phyloP scores from a whole-genome alignment of 1,140 invertebrate species.

The Lordiphosa mommai region DNA sequence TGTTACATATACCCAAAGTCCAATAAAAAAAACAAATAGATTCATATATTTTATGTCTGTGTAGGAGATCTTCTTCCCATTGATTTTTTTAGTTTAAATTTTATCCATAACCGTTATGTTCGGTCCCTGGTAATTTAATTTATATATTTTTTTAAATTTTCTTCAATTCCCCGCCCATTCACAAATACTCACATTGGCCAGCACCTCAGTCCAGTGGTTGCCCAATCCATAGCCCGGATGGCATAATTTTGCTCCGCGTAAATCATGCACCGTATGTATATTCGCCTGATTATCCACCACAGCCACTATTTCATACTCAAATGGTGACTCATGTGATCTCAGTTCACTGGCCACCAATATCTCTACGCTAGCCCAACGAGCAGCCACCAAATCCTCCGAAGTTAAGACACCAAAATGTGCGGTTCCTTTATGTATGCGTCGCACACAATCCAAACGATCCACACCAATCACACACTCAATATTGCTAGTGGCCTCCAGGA shows the following conservation, averaged over 20 bases:
- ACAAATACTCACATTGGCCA: conserved; percentile 82
- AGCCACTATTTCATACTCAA: conserved; percentile 86
- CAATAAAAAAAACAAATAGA: too few species aligned
- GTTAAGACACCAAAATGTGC: conserved; percentile 91
- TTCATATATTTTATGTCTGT: too few species aligned
- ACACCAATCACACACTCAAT: conserved; percentile 85
- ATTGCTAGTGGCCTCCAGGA: conserved; percentile 81
- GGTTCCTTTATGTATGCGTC: conserved; percentile 85
- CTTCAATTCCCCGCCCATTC: too few species aligned
- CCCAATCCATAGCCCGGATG: conserved; percentile 86
- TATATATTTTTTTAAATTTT: too few species aligned
- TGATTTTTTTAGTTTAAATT: too few species aligned
- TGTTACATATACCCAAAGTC: too few species aligned
- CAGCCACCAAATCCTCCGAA: conserved; percentile 89
- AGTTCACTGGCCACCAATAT: conserved; percentile 87
- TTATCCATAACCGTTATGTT: too few species aligned
- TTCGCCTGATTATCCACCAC: conserved; percentile 83
- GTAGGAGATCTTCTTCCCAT: too few species aligned
- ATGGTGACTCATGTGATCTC: conserved; percentile 80
- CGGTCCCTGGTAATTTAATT: too few species aligned
- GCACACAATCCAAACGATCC: conserved; percentile 88
- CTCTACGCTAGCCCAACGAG: conserved; percentile 84
- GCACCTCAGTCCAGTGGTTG: conserved; percentile 84
- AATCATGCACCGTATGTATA: conserved; percentile 81
- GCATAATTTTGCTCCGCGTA: conserved; percentile 86